Percentiles rank a stretch among this genome's conserved stretches.
Conservation (phyloP, 2,797 vertebrate species). For the Anisognathus igniventris region DNA sequence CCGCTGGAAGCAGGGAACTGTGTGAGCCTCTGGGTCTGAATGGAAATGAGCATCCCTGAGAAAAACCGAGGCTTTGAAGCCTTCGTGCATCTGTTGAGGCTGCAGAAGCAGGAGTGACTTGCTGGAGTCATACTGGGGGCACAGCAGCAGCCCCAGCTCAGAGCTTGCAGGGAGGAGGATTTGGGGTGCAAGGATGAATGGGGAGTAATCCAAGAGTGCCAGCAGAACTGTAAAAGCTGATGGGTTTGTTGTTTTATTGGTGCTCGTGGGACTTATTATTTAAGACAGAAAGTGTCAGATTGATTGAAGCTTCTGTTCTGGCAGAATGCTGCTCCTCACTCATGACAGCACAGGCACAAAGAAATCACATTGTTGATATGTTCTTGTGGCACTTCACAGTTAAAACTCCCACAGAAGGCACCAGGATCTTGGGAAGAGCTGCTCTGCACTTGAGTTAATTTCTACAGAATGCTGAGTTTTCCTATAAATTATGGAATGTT, state of each 20-base stretch:
- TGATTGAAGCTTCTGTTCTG: neutral
- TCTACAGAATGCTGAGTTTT: neutral
- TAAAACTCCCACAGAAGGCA: neutral
- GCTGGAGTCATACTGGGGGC: neutral
- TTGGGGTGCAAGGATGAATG: neutral
- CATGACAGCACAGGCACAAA: neutral
- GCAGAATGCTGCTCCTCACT: neutral
- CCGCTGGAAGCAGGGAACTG: neutral
- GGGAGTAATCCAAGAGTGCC: neutral
- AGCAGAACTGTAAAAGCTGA: neutral
- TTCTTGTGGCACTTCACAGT: neutral
- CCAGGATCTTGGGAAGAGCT: neutral
- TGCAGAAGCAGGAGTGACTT: neutral
- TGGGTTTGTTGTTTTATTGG: neutral
- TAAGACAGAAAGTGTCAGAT: neutral
- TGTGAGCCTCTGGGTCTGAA: neutral
- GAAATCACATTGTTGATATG: neutral
- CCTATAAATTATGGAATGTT: fast-evolving
- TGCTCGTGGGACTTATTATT: neutral
- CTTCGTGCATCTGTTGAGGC: neutral
- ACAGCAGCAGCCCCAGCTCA: neutral
- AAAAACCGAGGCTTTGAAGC: neutral
- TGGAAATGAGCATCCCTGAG: neutral
- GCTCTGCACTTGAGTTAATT: neutral
- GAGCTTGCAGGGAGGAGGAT: neutral